Percentiles rank a stretch among this genome's conserved stretches.
Conservation (phyloP, 1,140 invertebrate genomes). For the Aphis craccivora region DNA sequence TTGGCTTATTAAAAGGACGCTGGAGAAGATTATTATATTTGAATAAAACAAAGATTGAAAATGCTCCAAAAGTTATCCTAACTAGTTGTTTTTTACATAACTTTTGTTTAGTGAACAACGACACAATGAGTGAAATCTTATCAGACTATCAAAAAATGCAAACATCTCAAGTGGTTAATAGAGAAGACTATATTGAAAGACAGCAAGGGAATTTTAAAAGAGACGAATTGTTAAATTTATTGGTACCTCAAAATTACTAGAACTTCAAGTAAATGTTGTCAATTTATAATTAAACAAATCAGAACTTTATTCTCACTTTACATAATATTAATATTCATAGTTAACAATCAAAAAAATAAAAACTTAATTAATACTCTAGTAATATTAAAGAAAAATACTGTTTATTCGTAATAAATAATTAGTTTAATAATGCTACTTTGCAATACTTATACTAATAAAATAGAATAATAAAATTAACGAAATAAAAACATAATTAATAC, state of each 20-base stretch:
- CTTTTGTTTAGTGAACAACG: neutral
- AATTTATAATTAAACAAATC: too few species aligned
- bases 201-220: neutral
- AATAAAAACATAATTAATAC: too few species aligned
- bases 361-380: too few species aligned
- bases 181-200: neutral
- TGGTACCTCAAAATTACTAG: neutral
- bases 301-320: too few species aligned
- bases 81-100: slow-evolving; percentile 1
- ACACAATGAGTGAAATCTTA: neutral
- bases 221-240: neutral
- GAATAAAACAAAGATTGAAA: neutral
- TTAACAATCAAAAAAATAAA: too few species aligned
- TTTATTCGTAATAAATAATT: too few species aligned
- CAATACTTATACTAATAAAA: too few species aligned
- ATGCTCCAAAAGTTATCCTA: neutral
- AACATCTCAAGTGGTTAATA: neutral
- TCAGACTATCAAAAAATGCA: neutral
- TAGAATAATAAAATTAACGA: too few species aligned
- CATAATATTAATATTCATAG: too few species aligned
- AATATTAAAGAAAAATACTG: too few species aligned
- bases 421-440: too few species aligned
- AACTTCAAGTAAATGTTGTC: too few species aligned
- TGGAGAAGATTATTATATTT: neutral
- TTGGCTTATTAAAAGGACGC: neutral